Evolutionary conservation across 2,113 vertebrate species (phyloP), one percentile per base, ranked within the genome.

Genomic region (Fulica atra): DNA sequence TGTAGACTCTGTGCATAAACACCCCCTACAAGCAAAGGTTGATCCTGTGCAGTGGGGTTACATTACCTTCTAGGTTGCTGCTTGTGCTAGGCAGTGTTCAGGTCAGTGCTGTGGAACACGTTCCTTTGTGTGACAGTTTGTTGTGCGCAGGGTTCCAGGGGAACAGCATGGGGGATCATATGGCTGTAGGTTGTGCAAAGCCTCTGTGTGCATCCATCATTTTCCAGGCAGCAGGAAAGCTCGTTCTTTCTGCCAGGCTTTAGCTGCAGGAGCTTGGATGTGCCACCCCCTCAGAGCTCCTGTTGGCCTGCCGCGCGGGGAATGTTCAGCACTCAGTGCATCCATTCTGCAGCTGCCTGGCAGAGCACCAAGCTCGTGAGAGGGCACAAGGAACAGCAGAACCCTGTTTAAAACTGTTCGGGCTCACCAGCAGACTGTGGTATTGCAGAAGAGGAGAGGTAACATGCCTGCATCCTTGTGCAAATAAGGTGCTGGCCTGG

Each of bases 191-290:
- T 13, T 71, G 29, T 64, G 79, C 84, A 83, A 60, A 90, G 57
- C n/a, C 42, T 81, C 60, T 73, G 21, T 51, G 86, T 87, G 42
- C 72, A 92, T 79, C 42, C 60, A 65, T 93, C 80, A 95, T 80
- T 92, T 93, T 78, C 82, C 81, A 86, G 64, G 86, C 80, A 93
- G 65, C 77, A 71, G 82, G n/a, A 94, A 44, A 74, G 57, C 51
- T 94, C 65, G 50, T 88, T 83, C 40, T 86, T 86, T 83, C 69
- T 65, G 68, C 64, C 57, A 78, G 35, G 48, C 56, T 81, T 92
- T 79, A 72, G 86, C 86, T 92, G 42, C 54, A 51, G 60, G 90
- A 89, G 79, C 77, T 69, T 74, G 90, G 74, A 87, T 69, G 61
- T 93, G 48, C 81, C 48, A 72, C 13, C 50, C 50, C 35, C n/a